These are phyloP conservation scores for Lepidostoma basale DNA, from an alignment of 1,140 invertebrate species.

Conservation along the genomic window DNA sequence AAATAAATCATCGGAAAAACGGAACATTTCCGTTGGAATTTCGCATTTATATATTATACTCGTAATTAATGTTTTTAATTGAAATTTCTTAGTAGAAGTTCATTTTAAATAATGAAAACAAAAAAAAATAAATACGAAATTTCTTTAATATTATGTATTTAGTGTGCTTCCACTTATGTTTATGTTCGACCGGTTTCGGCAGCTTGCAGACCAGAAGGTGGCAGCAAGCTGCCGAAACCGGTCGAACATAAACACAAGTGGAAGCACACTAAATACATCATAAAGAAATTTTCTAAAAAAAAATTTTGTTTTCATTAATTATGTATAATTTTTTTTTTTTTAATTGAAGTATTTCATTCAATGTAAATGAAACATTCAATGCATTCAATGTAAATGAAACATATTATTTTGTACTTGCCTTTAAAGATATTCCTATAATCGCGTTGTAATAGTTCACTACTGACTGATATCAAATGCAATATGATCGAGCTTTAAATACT, in stretches of 20 bases:
- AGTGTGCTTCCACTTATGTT: no score
- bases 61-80: no score
- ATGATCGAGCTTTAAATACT: conserved; percentile 5
- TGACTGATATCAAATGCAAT: conserved; percentile 3
- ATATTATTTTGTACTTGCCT: not conserved
- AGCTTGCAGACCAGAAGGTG: no score
- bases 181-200: no score
- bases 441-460: not conserved
- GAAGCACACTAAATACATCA: not conserved
- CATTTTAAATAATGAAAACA: no score
- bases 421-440: not conserved
- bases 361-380: not conserved
- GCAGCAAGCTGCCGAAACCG: no score
- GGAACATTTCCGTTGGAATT: no score
- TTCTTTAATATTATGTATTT: no score
- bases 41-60: no score
- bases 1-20: no score
- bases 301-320: not conserved
- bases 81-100: no score
- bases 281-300: not conserved
- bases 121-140: no score
- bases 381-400: not conserved
- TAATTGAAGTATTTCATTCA: not conserved
- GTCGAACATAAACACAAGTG: not conserved
- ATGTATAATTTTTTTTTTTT: not conserved